Evolutionary conservation across 1,140 invertebrate genomes (phyloP).

Genomic region (Cherax destructor): DNA sequence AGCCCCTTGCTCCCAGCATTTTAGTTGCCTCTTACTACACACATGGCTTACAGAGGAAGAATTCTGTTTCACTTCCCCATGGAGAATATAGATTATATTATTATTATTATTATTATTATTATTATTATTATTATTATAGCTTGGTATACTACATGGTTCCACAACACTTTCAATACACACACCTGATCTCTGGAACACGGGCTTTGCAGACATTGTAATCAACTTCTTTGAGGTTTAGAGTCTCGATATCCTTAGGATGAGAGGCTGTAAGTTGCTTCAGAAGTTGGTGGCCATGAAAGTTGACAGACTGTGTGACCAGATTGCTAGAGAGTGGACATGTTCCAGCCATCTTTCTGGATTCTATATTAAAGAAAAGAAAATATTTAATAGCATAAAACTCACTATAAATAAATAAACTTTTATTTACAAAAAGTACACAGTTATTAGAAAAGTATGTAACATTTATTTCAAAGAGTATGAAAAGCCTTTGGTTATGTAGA

Average conservation of each 20-base stretch:
- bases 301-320: conserved; percentile 31
- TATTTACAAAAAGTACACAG: background rate
- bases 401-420: background rate
- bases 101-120: no score
- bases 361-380: conserved; percentile 1
- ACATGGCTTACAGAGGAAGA: no score
- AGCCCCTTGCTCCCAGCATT: no score
- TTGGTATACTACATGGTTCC: no score
- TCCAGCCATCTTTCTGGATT: conserved; percentile 21
- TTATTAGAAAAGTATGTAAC: no score
- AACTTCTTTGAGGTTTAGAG: conserved; percentile 38
- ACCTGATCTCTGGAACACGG: conserved; percentile 39
- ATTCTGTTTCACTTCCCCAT: no score
- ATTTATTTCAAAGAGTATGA: no score
- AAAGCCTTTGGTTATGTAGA: no score
- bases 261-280: conserved; percentile 40
- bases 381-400: background rate
- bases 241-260: conserved; percentile 25
- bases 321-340: background rate
- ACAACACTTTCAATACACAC: background rate
- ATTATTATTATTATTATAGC: no score
- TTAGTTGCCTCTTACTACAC: no score
- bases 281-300: conserved; percentile 55
- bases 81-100: no score
- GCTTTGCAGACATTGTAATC: conserved; percentile 51